Percentiles rank a stretch among this genome's conserved stretches.
phyloP scores from a whole-genome alignment of 2,797 vertebrate species.

The Melanotaenia pygmaea region DNA sequence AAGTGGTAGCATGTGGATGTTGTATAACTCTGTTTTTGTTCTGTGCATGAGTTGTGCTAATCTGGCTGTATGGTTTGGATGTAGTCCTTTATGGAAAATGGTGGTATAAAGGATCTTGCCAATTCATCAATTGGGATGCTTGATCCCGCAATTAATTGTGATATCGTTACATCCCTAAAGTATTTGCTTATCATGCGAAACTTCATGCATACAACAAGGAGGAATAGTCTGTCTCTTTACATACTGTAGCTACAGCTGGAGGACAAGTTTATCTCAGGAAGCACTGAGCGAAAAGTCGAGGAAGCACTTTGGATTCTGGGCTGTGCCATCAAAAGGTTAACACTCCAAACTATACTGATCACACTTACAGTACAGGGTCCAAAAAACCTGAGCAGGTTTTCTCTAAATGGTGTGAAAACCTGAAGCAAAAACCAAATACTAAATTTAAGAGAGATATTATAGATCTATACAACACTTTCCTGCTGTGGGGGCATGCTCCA shows the following conservation, averaged over 20 bases:
- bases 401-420: neutral
- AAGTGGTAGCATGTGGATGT: no score
- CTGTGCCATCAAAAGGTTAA: neutral
- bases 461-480: constrained; percentile 14
- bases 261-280: constrained; percentile 11
- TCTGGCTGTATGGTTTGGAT: no score
- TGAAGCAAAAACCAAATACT: neutral
- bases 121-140: no score
- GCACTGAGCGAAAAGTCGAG: neutral
- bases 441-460: neutral
- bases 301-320: constrained; percentile 14
- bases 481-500: neutral
- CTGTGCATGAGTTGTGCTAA: no score
- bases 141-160: no score
- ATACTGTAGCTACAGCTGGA: neutral
- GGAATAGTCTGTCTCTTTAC: neutral
- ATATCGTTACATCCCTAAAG: neutral
- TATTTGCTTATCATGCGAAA: constrained; percentile 12
- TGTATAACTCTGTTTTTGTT: no score
- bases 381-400: constrained; percentile 1
- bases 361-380: neutral
- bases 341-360: neutral
- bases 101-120: no score
- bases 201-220: constrained; percentile 8
- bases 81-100: no score